Evolutionary conservation across 2,888 invertebrate species (phyloP), one percentile per base, ranked within the genome.

Genomic region (Homarus gammarus): DNA sequence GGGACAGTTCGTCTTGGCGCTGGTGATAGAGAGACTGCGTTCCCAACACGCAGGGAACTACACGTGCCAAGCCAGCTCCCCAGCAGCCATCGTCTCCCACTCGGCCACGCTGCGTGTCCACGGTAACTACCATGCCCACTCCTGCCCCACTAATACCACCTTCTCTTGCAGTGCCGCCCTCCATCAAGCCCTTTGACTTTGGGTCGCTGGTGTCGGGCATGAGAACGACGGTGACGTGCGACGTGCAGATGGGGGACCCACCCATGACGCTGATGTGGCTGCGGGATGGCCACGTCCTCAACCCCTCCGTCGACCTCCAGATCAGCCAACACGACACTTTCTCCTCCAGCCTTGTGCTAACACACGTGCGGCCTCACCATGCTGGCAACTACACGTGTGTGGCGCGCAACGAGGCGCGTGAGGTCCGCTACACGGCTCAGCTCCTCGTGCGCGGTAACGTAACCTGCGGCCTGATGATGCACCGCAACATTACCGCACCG

Each of bases 181-280:
- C 96, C 95, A 96, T 97, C 95, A 96, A 96, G 95, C 96, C 96
- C 95, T 96, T 97, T 96, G 95, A 95, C 95, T 96, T 96, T 95
- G 96, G 96, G 95, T 96, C 96, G 94, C 95, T 96, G 94, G 96
- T 96, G 94, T 96, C 96, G 95, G 96, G 96, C 94, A 96, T 96
- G 96, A 95, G 96, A 94, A 96, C 96, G 93, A 96, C 96, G 94
- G 96, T 96, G 94, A 96, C 96, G 94, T 97, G 97, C 95, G 96
- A 96, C 94, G 96, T 96, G 93, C 96, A 96, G 94, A 95, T 96
- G 93, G 96, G 97, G 93, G 97, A 97, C 95, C 96, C 96, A 93
- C 97, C 97, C 92, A 95, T 97, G 92, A 95, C 95, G 93, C 96
- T 97, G 94, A 95, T 95, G 94, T 97, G 97, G 97, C 96, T 96